Base-by-base conservation (phyloP, 2,113 vertebrate species). In the Balaenoptera acutorostrata region DNA sequence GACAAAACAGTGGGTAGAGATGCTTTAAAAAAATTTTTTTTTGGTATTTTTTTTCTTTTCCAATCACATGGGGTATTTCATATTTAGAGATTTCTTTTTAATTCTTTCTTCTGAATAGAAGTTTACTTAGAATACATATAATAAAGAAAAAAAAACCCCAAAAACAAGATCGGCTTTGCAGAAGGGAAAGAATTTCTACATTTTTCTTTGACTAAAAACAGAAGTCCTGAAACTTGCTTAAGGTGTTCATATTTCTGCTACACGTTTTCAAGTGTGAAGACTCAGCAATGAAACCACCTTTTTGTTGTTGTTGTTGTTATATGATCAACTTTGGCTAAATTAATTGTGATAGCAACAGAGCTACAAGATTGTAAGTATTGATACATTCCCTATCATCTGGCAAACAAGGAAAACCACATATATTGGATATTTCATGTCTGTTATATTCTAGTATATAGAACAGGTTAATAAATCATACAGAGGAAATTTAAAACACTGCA, bases 281-380 rank as follows among this genome's bases (percentile, higher is more conserved):
- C 6, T 57, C 41, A 64, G 46, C 18, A 77, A 49, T 61, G 44
- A 95, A 77, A 68, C 18, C 6, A 88, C 1, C 27, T 90, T 59
- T 49, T 77, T 41, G 49, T 41, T 88, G 0, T 68, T 49, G 10
- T 39, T 49, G 10, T 39, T 63, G 36, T 52, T 88, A 44, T 46
- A 59, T 55, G 36, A 83, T 69, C 15, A 89, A 44, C 9, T 95
- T 96, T 72, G 39, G 71, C 75, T 93, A 95, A 94, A 94, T 93
- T 89, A 95, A 89, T 61, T 83, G 25, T 71, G 39, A 88, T 61
- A 57, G 8, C 23, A 49, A 72, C 41, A 92, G 59, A 93, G 8
- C 29, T n/a, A 64, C 25, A 66, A 41, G 49, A 93, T 39, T 88
- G 20, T 90, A 72, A 94, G 18, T 17, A 78, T 21, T 21, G 20